phyloP scores from a whole-genome alignment of 37 sponge, comb jelly and placozoan genomes.

The Halisarca cf. caerulea region DNA sequence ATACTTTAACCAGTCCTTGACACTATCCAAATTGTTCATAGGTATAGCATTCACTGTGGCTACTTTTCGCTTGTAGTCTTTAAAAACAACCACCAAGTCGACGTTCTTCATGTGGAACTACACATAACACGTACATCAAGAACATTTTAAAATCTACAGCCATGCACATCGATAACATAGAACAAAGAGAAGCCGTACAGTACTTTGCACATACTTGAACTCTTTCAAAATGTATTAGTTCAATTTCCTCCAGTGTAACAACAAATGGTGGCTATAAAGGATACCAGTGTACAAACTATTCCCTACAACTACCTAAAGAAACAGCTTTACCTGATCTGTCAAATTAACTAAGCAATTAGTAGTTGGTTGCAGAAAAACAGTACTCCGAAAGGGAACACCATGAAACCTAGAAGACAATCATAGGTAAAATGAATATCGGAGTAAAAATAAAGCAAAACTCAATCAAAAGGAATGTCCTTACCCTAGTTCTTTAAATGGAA shows the following conservation, averaged over 20 bases:
- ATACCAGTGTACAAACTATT: background rate
- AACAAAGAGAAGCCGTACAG: background rate
- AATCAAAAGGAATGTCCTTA: slow-evolving; percentile 12
- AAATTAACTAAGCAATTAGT: slow-evolving; percentile 94
- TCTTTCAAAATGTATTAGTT: slow-evolving; percentile 98
- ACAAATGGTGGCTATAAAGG: slow-evolving; percentile 83
- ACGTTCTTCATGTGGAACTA: slow-evolving; percentile 99
- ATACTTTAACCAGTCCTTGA: slow-evolving; percentile 98
- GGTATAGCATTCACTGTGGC: slow-evolving; percentile 87
- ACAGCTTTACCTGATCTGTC: slow-evolving; percentile 62
- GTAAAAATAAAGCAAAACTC: background rate
- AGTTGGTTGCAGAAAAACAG: slow-evolving; percentile 90
- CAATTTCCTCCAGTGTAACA: slow-evolving; percentile 90
- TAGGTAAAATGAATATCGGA: no score
- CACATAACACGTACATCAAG: background rate
- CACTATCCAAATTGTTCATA: slow-evolving; percentile 89
- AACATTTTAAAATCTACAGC: no score
- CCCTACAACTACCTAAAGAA: background rate
- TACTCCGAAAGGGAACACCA: slow-evolving; percentile 93
- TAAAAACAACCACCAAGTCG: slow-evolving; percentile 97
- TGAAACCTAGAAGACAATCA: slow-evolving; percentile 78
- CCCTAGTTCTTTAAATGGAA: slow-evolving; percentile 93
- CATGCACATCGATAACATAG: no score
- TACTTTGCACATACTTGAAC: slow-evolving; percentile 62
- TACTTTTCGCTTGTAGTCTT: slow-evolving; percentile 95